Conservation (phyloP, 2,797 vertebrate genomes). For the Lophius americanus region DNA sequence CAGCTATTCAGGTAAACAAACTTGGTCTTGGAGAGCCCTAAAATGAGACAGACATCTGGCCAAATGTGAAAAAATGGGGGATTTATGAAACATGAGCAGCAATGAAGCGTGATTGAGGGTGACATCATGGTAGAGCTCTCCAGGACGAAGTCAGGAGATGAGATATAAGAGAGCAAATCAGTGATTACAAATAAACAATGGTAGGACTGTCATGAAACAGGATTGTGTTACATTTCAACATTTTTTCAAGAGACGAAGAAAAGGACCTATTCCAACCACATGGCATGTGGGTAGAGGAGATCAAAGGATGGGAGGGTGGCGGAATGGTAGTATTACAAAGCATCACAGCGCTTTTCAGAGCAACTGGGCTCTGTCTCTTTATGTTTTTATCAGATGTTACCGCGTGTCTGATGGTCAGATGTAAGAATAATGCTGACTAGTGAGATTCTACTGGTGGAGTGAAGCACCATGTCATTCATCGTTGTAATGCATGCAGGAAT, state of each 20-base stretch:
- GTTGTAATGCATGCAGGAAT: slow-evolving; percentile 31
- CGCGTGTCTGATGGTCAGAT: not conserved
- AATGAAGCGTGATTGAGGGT: not conserved
- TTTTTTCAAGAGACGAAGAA: slow-evolving; percentile 49
- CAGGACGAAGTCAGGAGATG: slow-evolving; percentile 13
- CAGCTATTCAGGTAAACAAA: not conserved
- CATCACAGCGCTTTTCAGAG: slow-evolving; percentile 11
- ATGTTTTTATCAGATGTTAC: slow-evolving; percentile 2
- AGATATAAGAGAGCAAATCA: slow-evolving; percentile 14
- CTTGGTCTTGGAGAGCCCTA: slow-evolving; percentile 1
- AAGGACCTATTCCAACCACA: slow-evolving; percentile 17
- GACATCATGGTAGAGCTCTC: not conserved
- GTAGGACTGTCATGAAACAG: not conserved
- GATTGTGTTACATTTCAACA: slow-evolving; percentile 15
- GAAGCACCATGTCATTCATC: not conserved
- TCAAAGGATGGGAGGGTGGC: not conserved
- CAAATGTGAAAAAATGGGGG: not conserved
- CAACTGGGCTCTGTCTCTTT: not conserved
- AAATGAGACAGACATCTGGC: not conserved
- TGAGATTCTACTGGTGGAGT: not conserved
- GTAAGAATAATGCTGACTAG: slow-evolving; percentile 1
- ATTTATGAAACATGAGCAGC: not conserved
- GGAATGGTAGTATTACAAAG: slow-evolving; percentile 20
- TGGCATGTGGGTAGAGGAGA: not conserved
- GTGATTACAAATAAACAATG: slow-evolving; percentile 11